Percentiles rank a stretch among this genome's conserved stretches.
Evolutionary conservation across 2,797 vertebrate species (phyloP).

Genomic region (Lophotriccus pileatus): DNA sequence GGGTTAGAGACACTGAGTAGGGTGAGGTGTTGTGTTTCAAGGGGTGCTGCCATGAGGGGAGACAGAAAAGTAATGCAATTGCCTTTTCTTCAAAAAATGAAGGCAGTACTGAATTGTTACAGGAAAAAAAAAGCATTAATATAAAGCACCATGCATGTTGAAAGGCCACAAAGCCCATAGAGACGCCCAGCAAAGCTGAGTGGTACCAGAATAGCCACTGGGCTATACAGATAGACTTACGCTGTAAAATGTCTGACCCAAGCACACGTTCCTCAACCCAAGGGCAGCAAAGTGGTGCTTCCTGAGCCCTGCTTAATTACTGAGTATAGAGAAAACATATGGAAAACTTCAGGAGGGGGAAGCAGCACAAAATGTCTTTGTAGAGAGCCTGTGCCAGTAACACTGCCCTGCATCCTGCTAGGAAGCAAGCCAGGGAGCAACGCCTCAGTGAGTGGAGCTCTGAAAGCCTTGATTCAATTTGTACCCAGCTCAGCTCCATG

Average conservation of each 20-base stretch:
- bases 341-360: conserved; percentile 15
- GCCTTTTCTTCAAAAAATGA: not conserved
- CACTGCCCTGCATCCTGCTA: conserved; percentile 28
- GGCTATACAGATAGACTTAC: not conserved
- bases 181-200: not conserved
- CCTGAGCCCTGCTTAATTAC: not conserved
- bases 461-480: conserved; percentile 66
- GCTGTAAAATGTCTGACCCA: not conserved
- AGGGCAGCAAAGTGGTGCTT: not conserved
- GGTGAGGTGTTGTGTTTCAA: not conserved
- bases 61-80: not conserved
- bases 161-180: not conserved
- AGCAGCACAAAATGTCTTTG: conserved; percentile 16
- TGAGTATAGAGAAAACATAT: not conserved
- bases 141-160: not conserved
- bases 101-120: not conserved
- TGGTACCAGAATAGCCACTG: not conserved
- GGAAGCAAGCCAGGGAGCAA: conserved; percentile 53
- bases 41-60: not conserved
- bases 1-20: not conserved
- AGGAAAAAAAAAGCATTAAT: fast-evolving
- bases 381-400: not conserved
- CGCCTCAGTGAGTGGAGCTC: not conserved
- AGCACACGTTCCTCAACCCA: not conserved
- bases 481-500: conserved; percentile 2